phyloP scores from a whole-genome alignment of 2,888 invertebrate genomes.

The Pelosia muscerda region DNA sequence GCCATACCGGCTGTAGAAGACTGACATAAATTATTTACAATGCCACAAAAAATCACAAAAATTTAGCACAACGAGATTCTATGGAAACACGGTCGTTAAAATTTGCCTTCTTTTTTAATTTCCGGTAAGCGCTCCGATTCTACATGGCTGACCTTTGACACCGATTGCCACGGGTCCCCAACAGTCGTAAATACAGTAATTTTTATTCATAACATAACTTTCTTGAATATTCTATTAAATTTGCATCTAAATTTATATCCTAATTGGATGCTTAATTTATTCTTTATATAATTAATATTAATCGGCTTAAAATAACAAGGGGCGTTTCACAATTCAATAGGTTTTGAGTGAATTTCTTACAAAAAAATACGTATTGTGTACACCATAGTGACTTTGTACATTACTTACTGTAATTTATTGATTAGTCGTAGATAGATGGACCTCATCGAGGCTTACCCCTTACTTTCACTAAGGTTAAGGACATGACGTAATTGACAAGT shows the following conservation, averaged over 20 bases:
- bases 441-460: no score
- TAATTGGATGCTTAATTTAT: slow-evolving; percentile 28
- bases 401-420: neutral
- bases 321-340: neutral
- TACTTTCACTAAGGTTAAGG: no score
- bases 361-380: neutral
- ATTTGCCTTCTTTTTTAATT: slow-evolving; percentile 9
- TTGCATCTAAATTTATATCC: slow-evolving; percentile 20
- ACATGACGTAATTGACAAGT: no score
- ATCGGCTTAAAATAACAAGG: slow-evolving; percentile 9
- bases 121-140: slow-evolving; percentile 13
- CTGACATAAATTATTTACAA: neutral
- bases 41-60: neutral
- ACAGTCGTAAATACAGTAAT: slow-evolving; percentile 23
- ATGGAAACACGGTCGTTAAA: slow-evolving; percentile 12
- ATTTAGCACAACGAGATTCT: slow-evolving; percentile 17
- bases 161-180: slow-evolving; percentile 21
- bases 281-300: slow-evolving; percentile 12
- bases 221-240: slow-evolving; percentile 32
- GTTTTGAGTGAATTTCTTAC: neutral
- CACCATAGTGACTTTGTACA: neutral
- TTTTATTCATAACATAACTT: slow-evolving; percentile 38
- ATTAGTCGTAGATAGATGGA: no score
- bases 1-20: neutral
- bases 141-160: slow-evolving; percentile 40